These are phyloP conservation scores for Tenthredo mesomela DNA, from an alignment of 2,888 invertebrate genomes.

Conservation along the genomic window DNA sequence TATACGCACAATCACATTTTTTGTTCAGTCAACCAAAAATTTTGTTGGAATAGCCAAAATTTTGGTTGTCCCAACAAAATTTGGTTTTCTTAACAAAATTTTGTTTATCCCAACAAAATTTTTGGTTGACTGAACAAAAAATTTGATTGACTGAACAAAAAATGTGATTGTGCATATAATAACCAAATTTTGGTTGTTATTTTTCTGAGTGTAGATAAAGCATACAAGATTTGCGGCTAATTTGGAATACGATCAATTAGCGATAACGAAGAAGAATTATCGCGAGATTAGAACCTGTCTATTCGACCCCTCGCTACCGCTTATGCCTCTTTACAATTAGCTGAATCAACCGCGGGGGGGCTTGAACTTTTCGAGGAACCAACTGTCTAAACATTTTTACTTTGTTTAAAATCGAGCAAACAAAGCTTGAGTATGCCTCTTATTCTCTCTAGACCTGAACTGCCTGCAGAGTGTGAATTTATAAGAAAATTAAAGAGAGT, in stretches of 20 bases:
- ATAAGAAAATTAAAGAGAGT: constrained; percentile 20
- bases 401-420: background rate
- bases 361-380: background rate
- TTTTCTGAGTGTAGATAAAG: no score
- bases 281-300: background rate
- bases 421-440: background rate
- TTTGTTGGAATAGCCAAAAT: no score
- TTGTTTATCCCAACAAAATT: no score
- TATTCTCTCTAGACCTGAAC: background rate
- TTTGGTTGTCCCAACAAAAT: no score
- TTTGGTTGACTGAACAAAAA: no score
- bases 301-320: background rate
- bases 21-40: no score
- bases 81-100: no score
- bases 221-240: background rate
- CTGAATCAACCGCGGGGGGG: background rate
- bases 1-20: no score
- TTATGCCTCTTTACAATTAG: background rate
- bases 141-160: no score
- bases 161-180: no score
- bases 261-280: constrained; percentile 7
- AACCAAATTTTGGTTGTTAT: no score
- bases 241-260: constrained; percentile 8
- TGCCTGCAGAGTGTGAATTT: background rate
- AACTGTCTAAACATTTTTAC: background rate